Conservation (phyloP, 2,888 invertebrate species). For the Phortica magna region DNA sequence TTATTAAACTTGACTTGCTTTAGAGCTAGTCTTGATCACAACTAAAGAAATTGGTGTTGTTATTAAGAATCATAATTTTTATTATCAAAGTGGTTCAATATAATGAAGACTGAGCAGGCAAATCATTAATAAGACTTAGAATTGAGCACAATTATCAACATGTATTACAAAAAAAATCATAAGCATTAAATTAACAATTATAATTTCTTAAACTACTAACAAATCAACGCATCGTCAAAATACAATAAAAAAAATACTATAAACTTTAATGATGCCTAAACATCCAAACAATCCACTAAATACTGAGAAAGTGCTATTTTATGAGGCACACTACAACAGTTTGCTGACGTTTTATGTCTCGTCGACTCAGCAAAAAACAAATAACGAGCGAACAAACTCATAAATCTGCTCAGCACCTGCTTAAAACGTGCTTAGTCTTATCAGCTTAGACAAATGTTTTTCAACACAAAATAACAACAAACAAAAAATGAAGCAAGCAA, state of each 20-base stretch:
- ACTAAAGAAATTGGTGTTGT: too few species aligned
- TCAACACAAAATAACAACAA: not conserved
- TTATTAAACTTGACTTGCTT: too few species aligned
- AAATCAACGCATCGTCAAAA: not conserved
- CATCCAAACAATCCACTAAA: not conserved
- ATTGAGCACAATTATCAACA: too few species aligned
- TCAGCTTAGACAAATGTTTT: conserved; percentile 6
- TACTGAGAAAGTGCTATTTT: not conserved
- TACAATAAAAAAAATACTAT: not conserved
- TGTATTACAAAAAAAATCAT: too few species aligned
- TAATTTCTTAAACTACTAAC: not conserved
- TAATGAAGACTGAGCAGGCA: too few species aligned
- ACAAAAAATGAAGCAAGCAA: conserved; percentile 9
- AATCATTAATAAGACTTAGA: too few species aligned
- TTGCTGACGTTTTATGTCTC: not conserved
- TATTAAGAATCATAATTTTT: too few species aligned
- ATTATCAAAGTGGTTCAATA: too few species aligned
- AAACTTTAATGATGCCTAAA: not conserved
- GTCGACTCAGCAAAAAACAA: not conserved
- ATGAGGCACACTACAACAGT: not conserved
- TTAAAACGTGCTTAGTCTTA: not conserved
- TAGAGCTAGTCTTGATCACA: too few species aligned
- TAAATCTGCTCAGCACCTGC: conserved; percentile 10
- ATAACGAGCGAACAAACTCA: not conserved
- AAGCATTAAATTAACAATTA: not conserved